A percentile compares a stretch with the other conserved stretches of the same genome.
Conservation (phyloP, 2,797 vertebrate species). For the Esox masquinongy region DNA sequence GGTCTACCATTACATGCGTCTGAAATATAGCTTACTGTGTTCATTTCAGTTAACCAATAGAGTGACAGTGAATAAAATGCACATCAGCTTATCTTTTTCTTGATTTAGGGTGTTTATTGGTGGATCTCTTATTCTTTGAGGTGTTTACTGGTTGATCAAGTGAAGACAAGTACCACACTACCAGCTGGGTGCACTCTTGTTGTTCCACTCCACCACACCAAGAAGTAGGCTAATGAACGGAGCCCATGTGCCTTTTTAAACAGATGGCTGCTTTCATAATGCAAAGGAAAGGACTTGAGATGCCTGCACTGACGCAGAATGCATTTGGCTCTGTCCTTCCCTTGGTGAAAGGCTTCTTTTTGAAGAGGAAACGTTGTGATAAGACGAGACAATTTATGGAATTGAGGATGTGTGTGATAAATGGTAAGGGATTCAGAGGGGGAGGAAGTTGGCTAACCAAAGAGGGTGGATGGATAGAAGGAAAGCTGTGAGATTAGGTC, state of each 20-base stretch:
- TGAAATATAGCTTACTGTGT: not conserved
- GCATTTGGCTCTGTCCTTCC: slow-evolving; percentile 15
- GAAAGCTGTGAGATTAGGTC: not conserved
- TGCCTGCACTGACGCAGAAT: slow-evolving; percentile 32
- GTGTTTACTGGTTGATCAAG: slow-evolving; percentile 5
- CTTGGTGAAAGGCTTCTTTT: slow-evolving; percentile 10
- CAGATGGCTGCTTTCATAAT: slow-evolving; percentile 55
- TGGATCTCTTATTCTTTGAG: not conserved
- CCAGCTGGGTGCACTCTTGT: slow-evolving; percentile 4
- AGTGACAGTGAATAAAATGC: not conserved
- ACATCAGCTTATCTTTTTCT: not conserved
- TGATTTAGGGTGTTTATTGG: not conserved
- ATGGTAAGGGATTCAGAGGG: not conserved
- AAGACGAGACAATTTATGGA: slow-evolving; percentile 7
- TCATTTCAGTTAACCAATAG: not conserved
- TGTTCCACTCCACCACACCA: slow-evolving; percentile 10
- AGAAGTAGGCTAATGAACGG: slow-evolving; percentile 24
- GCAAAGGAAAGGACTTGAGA: slow-evolving; percentile 33
- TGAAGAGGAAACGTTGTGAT: slow-evolving; percentile 9
- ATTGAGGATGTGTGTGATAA: slow-evolving; percentile 10
- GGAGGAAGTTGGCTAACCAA: not conserved
- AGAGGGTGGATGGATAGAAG: not conserved
- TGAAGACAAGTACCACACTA: slow-evolving; percentile 4
- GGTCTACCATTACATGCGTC: not conserved
- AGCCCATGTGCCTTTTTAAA: slow-evolving; percentile 30